A percentile compares a stretch with the other conserved stretches of the same genome.
Conservation (phyloP, 37 sponge, comb jelly and placozoan genomes). For the Tethya wilhelma region DNA sequence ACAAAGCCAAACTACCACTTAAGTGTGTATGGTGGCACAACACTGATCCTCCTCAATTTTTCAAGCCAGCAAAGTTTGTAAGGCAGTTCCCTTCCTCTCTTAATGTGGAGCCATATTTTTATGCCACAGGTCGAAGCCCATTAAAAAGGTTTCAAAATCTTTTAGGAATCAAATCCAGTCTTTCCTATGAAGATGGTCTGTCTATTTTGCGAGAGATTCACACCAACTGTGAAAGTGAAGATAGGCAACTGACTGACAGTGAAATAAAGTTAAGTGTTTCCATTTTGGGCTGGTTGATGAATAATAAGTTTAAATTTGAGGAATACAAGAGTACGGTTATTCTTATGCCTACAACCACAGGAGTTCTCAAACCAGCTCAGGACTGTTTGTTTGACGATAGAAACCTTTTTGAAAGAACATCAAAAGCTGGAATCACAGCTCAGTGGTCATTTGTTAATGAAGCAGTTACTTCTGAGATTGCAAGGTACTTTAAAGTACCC, state of each 20-base stretch:
- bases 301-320: background rate
- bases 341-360: slow-evolving; percentile 44
- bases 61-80: too few relatives aligned
- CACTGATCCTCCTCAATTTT: too few relatives aligned
- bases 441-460: slow-evolving; percentile 13
- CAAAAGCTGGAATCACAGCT: background rate
- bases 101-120: slow-evolving; percentile 21
- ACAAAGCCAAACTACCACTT: too few relatives aligned
- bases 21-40: too few relatives aligned
- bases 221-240: background rate
- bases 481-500: slow-evolving; percentile 49
- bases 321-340: background rate
- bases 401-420: slow-evolving; percentile 27
- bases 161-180: background rate
- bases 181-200: too few relatives aligned
- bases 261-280: slow-evolving; percentile 21
- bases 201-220: too few relatives aligned
- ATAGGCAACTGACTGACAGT: background rate
- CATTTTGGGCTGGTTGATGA: slow-evolving; percentile 41
- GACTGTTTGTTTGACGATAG: slow-evolving; percentile 69
- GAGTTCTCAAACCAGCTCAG: slow-evolving; percentile 10
- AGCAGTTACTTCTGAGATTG: slow-evolving; percentile 19
- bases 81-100: too few relatives aligned
- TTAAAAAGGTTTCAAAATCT: background rate
- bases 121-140: background rate